Percentiles rank a stretch among this genome's conserved stretches.
These are phyloP conservation scores for Genyomyrus donnyi DNA, from an alignment of 2,113 vertebrate genomes.

Conservation along the genomic window DNA sequence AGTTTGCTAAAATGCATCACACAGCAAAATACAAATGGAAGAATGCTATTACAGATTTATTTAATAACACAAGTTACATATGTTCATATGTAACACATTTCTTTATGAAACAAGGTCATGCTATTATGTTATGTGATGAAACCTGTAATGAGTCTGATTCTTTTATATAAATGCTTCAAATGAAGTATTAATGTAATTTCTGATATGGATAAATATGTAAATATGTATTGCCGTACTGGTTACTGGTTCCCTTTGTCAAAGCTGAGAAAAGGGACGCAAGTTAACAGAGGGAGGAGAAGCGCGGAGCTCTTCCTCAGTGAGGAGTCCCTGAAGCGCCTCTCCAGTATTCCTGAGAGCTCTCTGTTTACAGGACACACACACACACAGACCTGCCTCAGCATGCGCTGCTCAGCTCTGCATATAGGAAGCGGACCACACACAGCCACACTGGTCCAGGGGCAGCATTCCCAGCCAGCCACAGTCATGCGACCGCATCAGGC, in stretches of 20 bases:
- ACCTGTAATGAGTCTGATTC: background rate
- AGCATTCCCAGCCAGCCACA: background rate
- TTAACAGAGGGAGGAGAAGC: background rate
- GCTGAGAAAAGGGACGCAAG: background rate
- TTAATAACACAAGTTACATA: background rate
- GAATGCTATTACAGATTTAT: background rate
- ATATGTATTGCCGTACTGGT: background rate
- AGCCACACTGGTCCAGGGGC: background rate
- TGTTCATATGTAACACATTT: background rate
- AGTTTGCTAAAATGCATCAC: background rate
- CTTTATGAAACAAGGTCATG: background rate
- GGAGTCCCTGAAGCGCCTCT: background rate
- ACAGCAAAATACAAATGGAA: background rate
- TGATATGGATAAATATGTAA: background rate
- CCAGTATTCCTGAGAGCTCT: background rate
- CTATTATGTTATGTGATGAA: background rate
- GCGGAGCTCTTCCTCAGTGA: background rate
- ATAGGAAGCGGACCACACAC: background rate
- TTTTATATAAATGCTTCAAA: background rate
- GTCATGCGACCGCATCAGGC: slow-evolving; percentile 23
- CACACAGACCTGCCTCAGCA: background rate
- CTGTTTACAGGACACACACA: background rate
- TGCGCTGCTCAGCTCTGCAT: background rate
- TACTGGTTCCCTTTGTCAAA: background rate
- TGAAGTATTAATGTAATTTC: background rate